phyloP scores from a whole-genome alignment of 2,797 vertebrate genomes.

The Rousettus madagascariensis region DNA sequence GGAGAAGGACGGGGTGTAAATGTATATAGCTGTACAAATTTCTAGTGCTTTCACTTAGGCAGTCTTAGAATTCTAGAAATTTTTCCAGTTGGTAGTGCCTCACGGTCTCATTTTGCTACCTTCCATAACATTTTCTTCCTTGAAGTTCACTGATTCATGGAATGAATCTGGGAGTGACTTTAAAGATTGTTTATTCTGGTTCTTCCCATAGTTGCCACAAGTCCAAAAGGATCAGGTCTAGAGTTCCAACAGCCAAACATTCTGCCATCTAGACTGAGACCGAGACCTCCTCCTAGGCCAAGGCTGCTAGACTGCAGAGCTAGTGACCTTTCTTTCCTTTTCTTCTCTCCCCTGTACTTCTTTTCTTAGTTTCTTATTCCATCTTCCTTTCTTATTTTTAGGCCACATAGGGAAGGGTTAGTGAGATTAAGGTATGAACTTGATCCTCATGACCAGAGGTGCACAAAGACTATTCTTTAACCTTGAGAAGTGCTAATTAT shows the following conservation, averaged over 20 bases:
- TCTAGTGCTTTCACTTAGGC: conserved; percentile 7
- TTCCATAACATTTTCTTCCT: conserved; percentile 44
- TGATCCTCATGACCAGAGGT: background rate
- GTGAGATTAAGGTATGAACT: background rate
- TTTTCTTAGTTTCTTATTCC: conserved; percentile 2
- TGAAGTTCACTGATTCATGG: conserved; percentile 24
- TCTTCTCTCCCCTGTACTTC: background rate
- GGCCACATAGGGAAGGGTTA: conserved; percentile 27
- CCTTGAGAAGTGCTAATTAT: conserved; percentile 23
- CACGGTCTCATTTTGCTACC: background rate
- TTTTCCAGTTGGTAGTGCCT: background rate
- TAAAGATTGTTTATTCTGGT: conserved; percentile 59
- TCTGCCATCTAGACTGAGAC: conserved; percentile 23
- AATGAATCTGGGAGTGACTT: conserved; percentile 30
- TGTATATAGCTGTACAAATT: background rate
- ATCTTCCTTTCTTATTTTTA: conserved; percentile 51
- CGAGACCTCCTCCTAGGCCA: background rate
- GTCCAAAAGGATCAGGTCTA: conserved; percentile 40
- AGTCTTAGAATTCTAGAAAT: conserved; percentile 18
- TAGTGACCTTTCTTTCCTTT: background rate
- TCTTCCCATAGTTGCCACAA: conserved; percentile 39
- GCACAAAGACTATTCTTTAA: background rate
- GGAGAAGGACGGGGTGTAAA: background rate
- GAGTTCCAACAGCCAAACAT: conserved; percentile 35
- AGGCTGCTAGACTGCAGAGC: conserved; percentile 3